These are phyloP conservation scores for Sciaenops ocellatus DNA, from an alignment of 2,797 vertebrate species.

Conservation along the genomic window DNA sequence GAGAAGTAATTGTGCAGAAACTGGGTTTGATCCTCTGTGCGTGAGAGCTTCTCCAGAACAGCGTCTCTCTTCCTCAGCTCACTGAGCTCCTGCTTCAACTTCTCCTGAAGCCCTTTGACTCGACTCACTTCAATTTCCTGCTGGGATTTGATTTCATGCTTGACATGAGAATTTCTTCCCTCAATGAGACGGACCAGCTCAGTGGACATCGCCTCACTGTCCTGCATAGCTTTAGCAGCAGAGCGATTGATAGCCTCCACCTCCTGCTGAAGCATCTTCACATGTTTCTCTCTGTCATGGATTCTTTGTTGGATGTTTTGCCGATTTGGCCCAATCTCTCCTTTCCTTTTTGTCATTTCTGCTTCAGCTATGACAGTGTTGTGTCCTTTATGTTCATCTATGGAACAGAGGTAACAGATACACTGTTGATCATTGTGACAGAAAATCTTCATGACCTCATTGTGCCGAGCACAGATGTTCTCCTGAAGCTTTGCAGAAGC, in stretches of 20 bases:
- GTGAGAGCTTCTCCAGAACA: background rate
- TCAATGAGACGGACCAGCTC: background rate
- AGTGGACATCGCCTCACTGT: background rate
- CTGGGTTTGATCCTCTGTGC: background rate
- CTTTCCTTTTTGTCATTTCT: background rate
- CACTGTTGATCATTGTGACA: background rate
- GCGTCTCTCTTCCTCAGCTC: background rate
- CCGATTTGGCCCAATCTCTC: background rate
- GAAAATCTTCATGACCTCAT: constrained; percentile 9
- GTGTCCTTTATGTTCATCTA: constrained; percentile 24
- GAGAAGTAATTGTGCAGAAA: background rate
- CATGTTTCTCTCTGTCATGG: background rate
- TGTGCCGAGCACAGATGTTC: constrained; percentile 18
- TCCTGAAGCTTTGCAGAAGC: background rate
- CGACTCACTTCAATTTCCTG: background rate
- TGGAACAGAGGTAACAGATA: constrained; percentile 7
- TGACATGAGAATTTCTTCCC: background rate
- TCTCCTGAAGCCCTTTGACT: background rate
- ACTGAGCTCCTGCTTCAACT: background rate
- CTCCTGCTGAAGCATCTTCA: background rate
- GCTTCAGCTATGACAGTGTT: background rate
- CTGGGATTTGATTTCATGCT: background rate
- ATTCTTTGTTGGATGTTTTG: background rate
- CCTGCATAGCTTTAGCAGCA: background rate
- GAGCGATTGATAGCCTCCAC: background rate